phyloP scores from a whole-genome alignment of 1,140 invertebrate species.

The Drosophila varians region DNA sequence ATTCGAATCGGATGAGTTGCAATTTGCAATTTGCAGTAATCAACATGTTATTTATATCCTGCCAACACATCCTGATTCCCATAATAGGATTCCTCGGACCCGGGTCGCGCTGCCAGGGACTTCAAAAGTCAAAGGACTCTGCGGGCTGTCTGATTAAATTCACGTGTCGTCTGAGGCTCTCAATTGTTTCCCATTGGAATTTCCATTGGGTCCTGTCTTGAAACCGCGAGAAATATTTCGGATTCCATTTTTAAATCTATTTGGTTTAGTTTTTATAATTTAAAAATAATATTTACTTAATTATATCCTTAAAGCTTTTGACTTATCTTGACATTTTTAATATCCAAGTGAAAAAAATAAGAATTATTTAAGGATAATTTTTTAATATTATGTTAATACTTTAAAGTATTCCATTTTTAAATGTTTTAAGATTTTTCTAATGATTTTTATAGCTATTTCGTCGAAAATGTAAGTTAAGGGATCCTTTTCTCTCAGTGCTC shows the following conservation, averaged over 20 bases:
- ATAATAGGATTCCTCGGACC: constrained; percentile 1
- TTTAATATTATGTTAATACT: too few relatives aligned
- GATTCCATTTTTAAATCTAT: neutral
- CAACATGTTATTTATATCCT: constrained; percentile 70
- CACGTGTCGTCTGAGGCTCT: constrained; percentile 65
- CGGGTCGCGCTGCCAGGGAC: too few relatives aligned
- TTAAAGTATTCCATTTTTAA: too few relatives aligned
- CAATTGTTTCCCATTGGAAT: constrained; percentile 73
- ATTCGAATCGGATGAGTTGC: constrained; percentile 21
- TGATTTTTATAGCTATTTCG: too few relatives aligned
- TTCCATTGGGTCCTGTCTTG: constrained; percentile 9
- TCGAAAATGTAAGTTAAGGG: too few relatives aligned
- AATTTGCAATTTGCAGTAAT: constrained; percentile 38
- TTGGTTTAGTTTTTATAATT: neutral
- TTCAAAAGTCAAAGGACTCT: neutral
- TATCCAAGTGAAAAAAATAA: too few relatives aligned
- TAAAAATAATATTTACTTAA: too few relatives aligned
- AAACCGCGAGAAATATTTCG: neutral
- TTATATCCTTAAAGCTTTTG: too few relatives aligned
- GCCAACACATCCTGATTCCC: constrained; percentile 19
- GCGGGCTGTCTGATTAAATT: constrained; percentile 78
- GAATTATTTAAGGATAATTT: too few relatives aligned
- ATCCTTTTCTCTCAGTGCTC: neutral
- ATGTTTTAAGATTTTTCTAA: too few relatives aligned
- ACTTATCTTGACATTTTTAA: too few relatives aligned